Percentiles rank a stretch among this genome's conserved stretches.
phyloP scores from a whole-genome alignment of 2,888 invertebrate genomes.

The Meloe dianella region DNA sequence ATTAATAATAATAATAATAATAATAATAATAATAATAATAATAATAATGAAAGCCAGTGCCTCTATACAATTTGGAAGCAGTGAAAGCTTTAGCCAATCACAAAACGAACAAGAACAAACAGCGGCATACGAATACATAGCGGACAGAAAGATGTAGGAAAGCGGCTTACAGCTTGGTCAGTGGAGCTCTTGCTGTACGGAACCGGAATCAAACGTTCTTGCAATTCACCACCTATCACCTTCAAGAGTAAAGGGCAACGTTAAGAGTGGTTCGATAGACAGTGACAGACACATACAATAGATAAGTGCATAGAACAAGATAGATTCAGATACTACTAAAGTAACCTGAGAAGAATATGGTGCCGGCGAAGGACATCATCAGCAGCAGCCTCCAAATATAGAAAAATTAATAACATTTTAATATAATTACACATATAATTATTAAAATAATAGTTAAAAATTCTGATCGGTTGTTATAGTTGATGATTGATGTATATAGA shows the following conservation, averaged over 20 bases:
- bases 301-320: conserved; percentile 60
- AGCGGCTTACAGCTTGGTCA: conserved; percentile 99
- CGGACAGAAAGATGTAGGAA: conserved; percentile 65
- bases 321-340: conserved; percentile 64
- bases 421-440: not conserved
- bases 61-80: conserved; percentile 53
- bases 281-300: conserved; percentile 62
- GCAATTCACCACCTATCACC: conserved; percentile 99
- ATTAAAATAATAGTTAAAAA: not conserved
- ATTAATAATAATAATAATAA: too few species aligned
- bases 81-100: conserved; percentile 54
- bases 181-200: conserved; percentile 99
- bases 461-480: not conserved
- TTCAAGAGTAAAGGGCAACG: conserved; percentile 91
- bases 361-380: conserved; percentile 28
- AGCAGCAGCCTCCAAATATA: not conserved
- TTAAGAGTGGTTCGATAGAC: conserved; percentile 72
- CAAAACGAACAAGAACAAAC: conserved; percentile 58
- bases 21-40: conserved; percentile 20
- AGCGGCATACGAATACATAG: conserved; percentile 60
- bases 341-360: conserved; percentile 48
- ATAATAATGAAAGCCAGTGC: conserved; percentile 35
- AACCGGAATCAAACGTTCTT: conserved; percentile 99
- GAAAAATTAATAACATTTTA: not conserved
- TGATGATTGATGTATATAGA: not conserved